phyloP scores from a whole-genome alignment of 2,888 invertebrate species.

The Spilarctia lutea region DNA sequence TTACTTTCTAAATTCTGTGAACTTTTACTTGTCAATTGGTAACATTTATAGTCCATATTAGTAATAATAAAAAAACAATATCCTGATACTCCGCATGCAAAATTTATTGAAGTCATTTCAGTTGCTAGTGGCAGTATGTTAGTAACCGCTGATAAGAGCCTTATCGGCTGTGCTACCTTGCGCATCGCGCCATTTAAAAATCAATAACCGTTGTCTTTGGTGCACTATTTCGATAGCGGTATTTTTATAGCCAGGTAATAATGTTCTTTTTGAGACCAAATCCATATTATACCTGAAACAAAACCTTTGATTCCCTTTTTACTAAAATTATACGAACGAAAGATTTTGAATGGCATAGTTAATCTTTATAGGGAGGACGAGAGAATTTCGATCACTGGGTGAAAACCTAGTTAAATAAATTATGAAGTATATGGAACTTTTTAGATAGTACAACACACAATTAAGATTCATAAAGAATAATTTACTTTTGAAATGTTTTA shows the following conservation, averaged over 20 bases:
- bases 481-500: background rate
- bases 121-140: slow-evolving; percentile 24
- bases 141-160: slow-evolving; percentile 40
- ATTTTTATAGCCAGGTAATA: background rate
- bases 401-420: background rate
- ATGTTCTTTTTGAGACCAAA: too few species aligned
- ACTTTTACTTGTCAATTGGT: background rate
- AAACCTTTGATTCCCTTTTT: too few species aligned
- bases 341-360: too few species aligned
- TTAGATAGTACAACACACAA: background rate
- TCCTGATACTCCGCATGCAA: background rate
- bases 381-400: background rate
- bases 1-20: too few species aligned
- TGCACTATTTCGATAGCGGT: background rate
- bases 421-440: background rate
- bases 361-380: too few species aligned
- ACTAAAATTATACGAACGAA: too few species aligned
- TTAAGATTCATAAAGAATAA: too few species aligned
- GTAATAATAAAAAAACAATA: background rate
- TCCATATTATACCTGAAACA: too few species aligned
- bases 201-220: slow-evolving; percentile 32
- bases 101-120: slow-evolving; percentile 7
- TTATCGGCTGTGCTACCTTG: slow-evolving; percentile 40
- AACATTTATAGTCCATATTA: background rate
- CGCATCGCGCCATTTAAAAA: slow-evolving; percentile 27